Evolutionary conservation across 2,113 vertebrate species (phyloP).

Genomic region (Dasyurus viverrinus): DNA sequence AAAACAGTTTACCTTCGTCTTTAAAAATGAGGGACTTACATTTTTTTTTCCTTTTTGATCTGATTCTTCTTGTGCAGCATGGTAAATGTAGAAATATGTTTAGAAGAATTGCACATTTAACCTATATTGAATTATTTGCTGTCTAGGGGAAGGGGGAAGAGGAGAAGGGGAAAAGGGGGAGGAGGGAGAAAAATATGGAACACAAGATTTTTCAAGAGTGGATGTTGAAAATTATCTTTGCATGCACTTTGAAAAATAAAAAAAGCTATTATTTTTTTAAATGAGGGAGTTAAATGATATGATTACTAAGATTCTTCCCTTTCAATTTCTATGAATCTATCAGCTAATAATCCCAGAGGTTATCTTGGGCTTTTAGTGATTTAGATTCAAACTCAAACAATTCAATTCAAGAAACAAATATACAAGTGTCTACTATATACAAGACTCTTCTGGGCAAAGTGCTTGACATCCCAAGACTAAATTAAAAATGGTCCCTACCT

Average conservation of each 20-base stretch:
- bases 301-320: neutral
- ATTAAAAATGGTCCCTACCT: neutral
- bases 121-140: no score
- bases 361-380: neutral
- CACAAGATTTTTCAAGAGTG: no score
- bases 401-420: neutral
- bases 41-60: neutral
- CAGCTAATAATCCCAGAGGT: neutral
- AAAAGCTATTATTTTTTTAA: no score
- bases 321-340: neutral
- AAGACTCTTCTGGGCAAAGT: neutral
- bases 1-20: neutral
- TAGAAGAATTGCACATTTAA: no score
- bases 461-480: neutral
- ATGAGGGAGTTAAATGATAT: neutral
- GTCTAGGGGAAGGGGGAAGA: no score
- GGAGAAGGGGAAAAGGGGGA: no score
- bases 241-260: no score
- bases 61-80: no score
- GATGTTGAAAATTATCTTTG: no score
- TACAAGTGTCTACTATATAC: neutral
- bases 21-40: neutral
- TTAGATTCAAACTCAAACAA: neutral
- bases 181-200: no score
- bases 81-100: no score